phyloP scores from a whole-genome alignment of 2,888 invertebrate genomes.

The Tiliacea citrago region DNA sequence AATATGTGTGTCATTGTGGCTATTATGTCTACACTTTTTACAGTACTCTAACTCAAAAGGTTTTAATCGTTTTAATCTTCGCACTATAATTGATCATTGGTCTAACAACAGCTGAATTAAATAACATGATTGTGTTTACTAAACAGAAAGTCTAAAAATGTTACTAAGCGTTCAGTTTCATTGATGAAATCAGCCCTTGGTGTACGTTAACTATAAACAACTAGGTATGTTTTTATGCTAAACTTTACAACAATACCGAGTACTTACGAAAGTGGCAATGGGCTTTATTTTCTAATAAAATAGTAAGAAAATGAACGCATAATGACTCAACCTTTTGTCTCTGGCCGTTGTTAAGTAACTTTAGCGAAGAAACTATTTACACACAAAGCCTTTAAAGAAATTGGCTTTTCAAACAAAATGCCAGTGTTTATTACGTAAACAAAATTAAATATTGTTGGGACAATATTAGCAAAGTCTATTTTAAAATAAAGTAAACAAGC shows the following conservation, averaged over 20 bases:
- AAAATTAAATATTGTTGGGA: conserved; percentile 24
- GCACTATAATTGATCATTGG: too few relatives aligned
- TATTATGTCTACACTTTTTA: too few relatives aligned
- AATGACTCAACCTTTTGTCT: conserved; percentile 50
- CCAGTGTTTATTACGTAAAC: conserved; percentile 33
- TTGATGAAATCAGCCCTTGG: too few relatives aligned
- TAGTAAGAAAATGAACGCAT: conserved; percentile 24
- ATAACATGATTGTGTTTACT: not conserved
- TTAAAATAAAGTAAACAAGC: not conserved
- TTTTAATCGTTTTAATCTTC: too few relatives aligned
- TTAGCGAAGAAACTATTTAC: conserved; percentile 42
- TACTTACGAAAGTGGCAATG: conserved; percentile 9
- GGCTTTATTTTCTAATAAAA: conserved; percentile 30
- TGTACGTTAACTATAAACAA: conserved; percentile 20
- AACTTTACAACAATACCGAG: not conserved
- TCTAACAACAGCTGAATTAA: too few relatives aligned
- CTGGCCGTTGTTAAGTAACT: conserved; percentile 43
- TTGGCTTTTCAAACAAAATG: conserved; percentile 50
- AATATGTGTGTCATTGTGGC: too few relatives aligned
- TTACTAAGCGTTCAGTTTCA: not conserved
- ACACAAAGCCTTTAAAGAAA: conserved; percentile 46
- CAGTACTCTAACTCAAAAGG: too few relatives aligned
- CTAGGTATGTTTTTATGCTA: not conserved
- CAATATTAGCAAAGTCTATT: not conserved
- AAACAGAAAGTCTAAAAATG: not conserved